A percentile compares a stretch with the other conserved stretches of the same genome.
Conservation (phyloP, 2,888 invertebrate species). For the Tineola bisselliella region DNA sequence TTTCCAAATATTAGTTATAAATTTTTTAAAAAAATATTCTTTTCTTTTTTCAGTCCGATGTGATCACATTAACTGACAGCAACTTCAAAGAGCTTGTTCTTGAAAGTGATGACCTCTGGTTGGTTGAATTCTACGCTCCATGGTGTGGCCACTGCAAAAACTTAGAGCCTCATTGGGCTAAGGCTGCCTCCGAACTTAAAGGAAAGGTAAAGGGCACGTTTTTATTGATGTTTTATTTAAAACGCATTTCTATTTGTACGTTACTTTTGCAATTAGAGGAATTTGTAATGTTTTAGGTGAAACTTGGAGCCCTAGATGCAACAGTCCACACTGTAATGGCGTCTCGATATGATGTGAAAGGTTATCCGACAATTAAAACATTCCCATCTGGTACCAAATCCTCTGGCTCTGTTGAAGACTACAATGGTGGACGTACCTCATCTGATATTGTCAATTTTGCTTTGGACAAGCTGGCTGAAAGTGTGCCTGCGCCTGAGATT, state of each 20-base stretch:
- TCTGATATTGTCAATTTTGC: constrained; percentile 93
- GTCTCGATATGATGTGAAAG: constrained; percentile 84
- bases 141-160: constrained; percentile 99
- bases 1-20: neutral
- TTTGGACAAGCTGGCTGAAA: constrained; percentile 84
- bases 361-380: constrained; percentile 96
- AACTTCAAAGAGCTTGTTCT: constrained; percentile 95
- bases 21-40: too few species aligned
- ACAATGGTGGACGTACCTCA: constrained; percentile 91
- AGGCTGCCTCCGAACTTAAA: constrained; percentile 93
- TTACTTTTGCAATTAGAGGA: too few species aligned
- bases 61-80: constrained; percentile 92
- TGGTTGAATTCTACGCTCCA: constrained; percentile 97
- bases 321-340: constrained; percentile 89
- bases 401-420: constrained; percentile 78
- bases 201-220: constrained; percentile 77
- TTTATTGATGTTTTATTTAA: neutral
- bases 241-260: too few species aligned
- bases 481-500: constrained; percentile 90
- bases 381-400: constrained; percentile 82
- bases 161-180: constrained; percentile 95
- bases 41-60: constrained; percentile 57
- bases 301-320: constrained; percentile 95
- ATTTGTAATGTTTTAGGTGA: constrained; percentile 66
- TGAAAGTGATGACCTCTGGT: constrained; percentile 94